Base-by-base conservation (phyloP, 2,888 invertebrate genomes). In the Sturmia bella region DNA sequence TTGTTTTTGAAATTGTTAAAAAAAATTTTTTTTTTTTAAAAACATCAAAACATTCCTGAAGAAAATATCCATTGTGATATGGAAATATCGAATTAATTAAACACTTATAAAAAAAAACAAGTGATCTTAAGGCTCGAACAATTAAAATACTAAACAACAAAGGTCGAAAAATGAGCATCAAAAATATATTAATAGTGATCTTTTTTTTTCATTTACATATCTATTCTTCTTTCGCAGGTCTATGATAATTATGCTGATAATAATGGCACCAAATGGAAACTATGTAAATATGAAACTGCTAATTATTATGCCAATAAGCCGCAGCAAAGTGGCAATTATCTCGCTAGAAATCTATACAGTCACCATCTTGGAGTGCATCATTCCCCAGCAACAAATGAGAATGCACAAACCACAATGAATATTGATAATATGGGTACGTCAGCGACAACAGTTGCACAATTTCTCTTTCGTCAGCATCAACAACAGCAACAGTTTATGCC, bases 191-290 rank as follows among this genome's bases (percentile, higher is more conserved):
- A n/a, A n/a, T n/a, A n/a, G n/a, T n/a, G n/a, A n/a, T 32, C 7
- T 4, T 19, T 2, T 19, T 57, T 5, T 17, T 56, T 4, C 15
- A 19, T 1, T 0, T 43, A 13, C 2, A 39, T 39, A 9, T 66
- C 2, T 79, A 39, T 41, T 41, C 21, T 27, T 12, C 9, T 32
- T 32, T 43, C 37, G 9, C 86, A 93, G 93, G 92, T 93, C 17
- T 92, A 91, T 85, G 95, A 95, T 89, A 94, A 93, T 88, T 95
- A 95, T 90, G 93, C 94, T 0, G 95, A 95, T 86, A 91, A 91
- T 84, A 95, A 95, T 89, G 95, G 95, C 41, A 94, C 95, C 0
- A 91, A 92, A 68, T 95, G 95, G 95, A 92, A 92, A 37, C 91
- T 95, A 37, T 95, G 95, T 86, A 86, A 90, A 90, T 56, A 89